Conservation (phyloP, 2,797 vertebrate genomes). For the Prunella strophiata region DNA sequence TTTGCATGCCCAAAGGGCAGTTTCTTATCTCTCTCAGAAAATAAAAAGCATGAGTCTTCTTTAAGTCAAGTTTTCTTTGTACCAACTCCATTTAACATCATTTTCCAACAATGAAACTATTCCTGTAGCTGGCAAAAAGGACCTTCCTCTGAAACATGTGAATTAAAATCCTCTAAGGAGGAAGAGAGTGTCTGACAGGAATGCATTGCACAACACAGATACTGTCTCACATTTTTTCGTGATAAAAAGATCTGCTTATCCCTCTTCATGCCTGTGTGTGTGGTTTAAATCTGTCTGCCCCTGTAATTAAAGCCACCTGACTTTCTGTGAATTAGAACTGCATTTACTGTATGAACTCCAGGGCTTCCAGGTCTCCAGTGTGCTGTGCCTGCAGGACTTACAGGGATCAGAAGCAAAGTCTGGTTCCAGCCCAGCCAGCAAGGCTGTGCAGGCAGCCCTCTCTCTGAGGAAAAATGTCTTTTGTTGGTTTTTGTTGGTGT, state of each 20-base stretch:
- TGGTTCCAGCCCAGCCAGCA: background rate
- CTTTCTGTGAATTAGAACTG: background rate
- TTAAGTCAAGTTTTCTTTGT: background rate
- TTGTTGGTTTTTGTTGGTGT: background rate
- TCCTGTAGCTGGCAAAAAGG: background rate
- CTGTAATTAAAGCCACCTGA: background rate
- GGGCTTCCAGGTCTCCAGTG: background rate
- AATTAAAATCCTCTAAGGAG: background rate
- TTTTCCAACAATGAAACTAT: background rate
- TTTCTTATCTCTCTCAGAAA: background rate
- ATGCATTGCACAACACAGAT: background rate
- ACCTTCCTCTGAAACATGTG: background rate
- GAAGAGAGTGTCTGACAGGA: background rate
- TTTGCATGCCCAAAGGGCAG: background rate
- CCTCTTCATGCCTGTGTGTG: background rate
- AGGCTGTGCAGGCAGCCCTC: background rate
- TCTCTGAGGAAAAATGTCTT: background rate
- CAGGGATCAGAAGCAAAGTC: background rate
- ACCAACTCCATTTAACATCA: background rate
- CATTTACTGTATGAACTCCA: background rate
- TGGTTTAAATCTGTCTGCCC: background rate
- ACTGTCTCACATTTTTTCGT: background rate
- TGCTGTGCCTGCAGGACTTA: background rate
- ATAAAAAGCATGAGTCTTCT: background rate
- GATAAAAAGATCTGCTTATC: background rate